A percentile compares a stretch with the other conserved stretches of the same genome.
These are phyloP conservation scores for Nephila pilipes DNA, from an alignment of 1,140 invertebrate species.

Conservation along the genomic window DNA sequence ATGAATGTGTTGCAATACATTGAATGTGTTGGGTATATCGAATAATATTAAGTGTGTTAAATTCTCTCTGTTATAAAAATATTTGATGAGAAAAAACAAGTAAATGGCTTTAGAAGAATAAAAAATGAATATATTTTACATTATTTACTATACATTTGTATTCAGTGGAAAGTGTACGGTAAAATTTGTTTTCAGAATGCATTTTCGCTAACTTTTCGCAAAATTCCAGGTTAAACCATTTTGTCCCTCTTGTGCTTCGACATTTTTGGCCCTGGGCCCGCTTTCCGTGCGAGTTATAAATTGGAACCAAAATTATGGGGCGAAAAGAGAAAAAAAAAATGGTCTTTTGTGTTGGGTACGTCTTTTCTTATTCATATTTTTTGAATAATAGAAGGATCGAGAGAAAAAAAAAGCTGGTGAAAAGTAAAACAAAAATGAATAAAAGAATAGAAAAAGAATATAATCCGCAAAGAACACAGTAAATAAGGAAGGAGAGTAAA, in stretches of 20 bases:
- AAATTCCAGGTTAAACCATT: neutral
- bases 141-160: too few relatives aligned
- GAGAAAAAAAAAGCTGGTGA: neutral
- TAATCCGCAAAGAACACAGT: neutral
- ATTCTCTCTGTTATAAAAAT: too few relatives aligned
- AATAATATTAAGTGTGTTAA: too few relatives aligned
- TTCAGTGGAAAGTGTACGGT: too few relatives aligned
- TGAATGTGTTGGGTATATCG: too few relatives aligned
- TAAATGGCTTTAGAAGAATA: too few relatives aligned
- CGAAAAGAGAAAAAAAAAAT: neutral
- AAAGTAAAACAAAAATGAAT: neutral
- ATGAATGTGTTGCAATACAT: too few relatives aligned
- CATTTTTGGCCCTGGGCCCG: slow-evolving; percentile 16
- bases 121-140: too few relatives aligned
- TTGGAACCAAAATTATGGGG: slow-evolving; percentile 44
- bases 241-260: neutral
- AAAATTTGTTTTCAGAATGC: too few relatives aligned
- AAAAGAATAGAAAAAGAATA: neutral
- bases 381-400: slow-evolving; percentile 9
- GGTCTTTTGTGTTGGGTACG: neutral
- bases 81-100: too few relatives aligned
- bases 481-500: slow-evolving; percentile 29
- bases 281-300: slow-evolving; percentile 48
- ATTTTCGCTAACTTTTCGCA: neutral
- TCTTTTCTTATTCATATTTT: slow-evolving; percentile 9